Base-by-base conservation (phyloP, 2,797 vertebrate species). In the Urosaurus nigricauda region DNA sequence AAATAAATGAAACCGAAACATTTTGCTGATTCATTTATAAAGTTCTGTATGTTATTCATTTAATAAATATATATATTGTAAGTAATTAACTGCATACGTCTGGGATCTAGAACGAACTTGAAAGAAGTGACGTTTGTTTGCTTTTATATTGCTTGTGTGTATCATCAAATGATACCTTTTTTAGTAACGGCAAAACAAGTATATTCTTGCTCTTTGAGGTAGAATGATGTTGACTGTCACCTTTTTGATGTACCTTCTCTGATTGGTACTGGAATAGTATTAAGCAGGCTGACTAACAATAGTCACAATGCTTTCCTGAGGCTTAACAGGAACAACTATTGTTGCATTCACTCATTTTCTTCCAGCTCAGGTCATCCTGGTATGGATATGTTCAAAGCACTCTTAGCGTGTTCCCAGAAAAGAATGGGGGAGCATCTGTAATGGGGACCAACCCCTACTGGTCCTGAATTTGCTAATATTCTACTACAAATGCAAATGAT, bases 271-370 rank as follows among this genome's bases (percentile, higher is more conserved):
- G 85, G 79, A 89, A 71, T 51, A 47, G 24, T 87, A 68, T 89
- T 53, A 58, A 4, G 78, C 90, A 79, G 83, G 79, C 60, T 92
- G 19, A 0, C 58, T 88, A 87, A 91, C 85, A 71, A 79, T 56
- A 84, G 93, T 85, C 88, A 60, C 90, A 91, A 93, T 79, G 29
- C 56, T 32, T 79, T 79, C 17, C 53, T 88, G 88, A 91, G 87
- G 74, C 82, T 92, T 73, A 93, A 93, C 90, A 91, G 91, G 94
- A 95, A 90, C 60, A 91, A 91, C 58, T 93, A 93, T 95, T 95
- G 87, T 96, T 95, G 94, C 68, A 0, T 93, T 89, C 88, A 60
- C 89, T 32, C 92, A 91, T 63, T 95, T 94, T 89, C 88, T 91
- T 40, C 35, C 65, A 94, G 92, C 89, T 95, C 92, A 96, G 87